phyloP scores from a whole-genome alignment of 1,140 invertebrate genomes.

The Trichonephila inaurata region DNA sequence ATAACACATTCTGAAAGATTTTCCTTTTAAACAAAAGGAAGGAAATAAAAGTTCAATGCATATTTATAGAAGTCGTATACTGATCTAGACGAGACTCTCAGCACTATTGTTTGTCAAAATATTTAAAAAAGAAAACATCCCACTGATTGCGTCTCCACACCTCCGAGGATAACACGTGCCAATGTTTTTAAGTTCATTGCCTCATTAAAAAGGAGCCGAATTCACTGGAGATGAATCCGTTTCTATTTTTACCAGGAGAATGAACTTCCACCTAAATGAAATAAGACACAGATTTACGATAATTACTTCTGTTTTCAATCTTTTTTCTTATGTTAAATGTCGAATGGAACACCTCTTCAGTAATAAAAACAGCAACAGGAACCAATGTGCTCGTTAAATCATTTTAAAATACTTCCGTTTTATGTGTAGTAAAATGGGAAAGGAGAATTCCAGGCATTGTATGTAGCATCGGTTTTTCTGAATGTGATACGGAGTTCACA shows the following conservation, averaged over 20 bases:
- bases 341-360: no score
- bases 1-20: no score
- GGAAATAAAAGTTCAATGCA: background rate
- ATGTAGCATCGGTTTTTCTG: no score
- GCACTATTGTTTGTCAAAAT: background rate
- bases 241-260: background rate
- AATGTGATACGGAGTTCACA: no score
- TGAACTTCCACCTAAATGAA: background rate
- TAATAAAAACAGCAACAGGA: no score
- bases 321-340: background rate
- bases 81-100: background rate
- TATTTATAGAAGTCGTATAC: background rate
- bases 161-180: background rate
- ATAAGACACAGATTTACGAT: background rate
- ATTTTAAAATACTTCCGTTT: no score
- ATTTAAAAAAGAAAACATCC: background rate
- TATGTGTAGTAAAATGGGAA: no score
- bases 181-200: background rate
- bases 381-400: no score
- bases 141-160: background rate
- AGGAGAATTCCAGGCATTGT: no score
- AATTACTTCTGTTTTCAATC: background rate
- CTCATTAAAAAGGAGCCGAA: background rate
- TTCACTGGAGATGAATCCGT: background rate
- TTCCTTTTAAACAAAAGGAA: background rate